These are phyloP conservation scores for Sclerodermus sp. DNA, from an alignment of 2,888 invertebrate species.

Conservation along the genomic window DNA sequence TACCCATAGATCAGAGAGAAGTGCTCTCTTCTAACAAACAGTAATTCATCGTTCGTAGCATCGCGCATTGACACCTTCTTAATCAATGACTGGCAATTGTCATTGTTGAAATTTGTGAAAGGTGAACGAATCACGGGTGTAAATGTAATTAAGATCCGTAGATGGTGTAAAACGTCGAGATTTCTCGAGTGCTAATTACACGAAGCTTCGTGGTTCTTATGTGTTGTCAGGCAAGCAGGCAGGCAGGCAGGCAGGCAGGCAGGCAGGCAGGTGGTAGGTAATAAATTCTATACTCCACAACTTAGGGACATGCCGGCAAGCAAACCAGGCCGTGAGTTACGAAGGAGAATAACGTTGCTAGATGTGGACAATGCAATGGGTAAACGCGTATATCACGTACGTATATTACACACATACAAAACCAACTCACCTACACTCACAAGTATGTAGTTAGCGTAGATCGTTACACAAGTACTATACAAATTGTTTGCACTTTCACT, in stretches of 20 bases:
- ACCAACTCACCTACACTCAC: too few relatives aligned
- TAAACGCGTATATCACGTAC: conserved; percentile 19
- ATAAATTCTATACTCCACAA: conserved; percentile 39
- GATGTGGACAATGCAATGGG: conserved; percentile 15
- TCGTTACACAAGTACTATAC: too few relatives aligned
- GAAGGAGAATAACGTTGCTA: conserved; percentile 41
- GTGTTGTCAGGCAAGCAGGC: conserved; percentile 27
- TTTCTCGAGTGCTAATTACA: conserved; percentile 44
- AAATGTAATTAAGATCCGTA: conserved; percentile 33
- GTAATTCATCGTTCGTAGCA: too few relatives aligned
- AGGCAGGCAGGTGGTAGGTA: conserved; percentile 31
- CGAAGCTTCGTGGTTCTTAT: conserved; percentile 38
- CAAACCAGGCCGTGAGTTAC: conserved; percentile 36
- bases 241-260: too few relatives aligned
- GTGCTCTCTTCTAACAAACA: too few relatives aligned
- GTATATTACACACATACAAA: conserved; percentile 2
- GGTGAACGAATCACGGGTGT: conserved; percentile 1
- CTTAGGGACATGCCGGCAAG: conserved; percentile 28
- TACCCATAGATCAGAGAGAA: too few relatives aligned
- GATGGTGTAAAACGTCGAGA: conserved; percentile 31
- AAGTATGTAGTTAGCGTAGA: too few relatives aligned
- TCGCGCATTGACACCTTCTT: too few relatives aligned
- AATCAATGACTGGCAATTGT: too few relatives aligned
- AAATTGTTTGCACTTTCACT: too few relatives aligned
- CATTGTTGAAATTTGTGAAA: too few relatives aligned